Conservation (phyloP, 1,140 invertebrate species). For the Ctenoplectra terminalis region DNA sequence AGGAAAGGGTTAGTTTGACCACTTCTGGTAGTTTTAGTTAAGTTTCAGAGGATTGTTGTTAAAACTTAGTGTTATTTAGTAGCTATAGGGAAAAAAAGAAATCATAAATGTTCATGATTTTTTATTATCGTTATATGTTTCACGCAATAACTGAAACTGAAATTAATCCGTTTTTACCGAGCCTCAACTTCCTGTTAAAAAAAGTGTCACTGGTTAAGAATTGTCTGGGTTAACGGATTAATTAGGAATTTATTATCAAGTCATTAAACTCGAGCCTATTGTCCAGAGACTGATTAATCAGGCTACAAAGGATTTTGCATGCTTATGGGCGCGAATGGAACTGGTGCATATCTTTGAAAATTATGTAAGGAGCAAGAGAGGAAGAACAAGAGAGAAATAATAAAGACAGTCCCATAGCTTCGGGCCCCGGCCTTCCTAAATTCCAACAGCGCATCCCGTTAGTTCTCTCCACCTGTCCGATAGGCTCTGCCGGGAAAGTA, state of each 20-base stretch:
- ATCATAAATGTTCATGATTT: no score
- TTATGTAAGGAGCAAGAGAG: constrained; percentile 9
- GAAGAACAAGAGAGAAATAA: constrained; percentile 15
- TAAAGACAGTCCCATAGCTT: constrained; percentile 47
- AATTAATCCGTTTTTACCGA: no score
- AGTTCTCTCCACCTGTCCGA: constrained; percentile 67
- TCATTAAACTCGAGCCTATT: background rate
- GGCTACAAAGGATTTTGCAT: background rate
- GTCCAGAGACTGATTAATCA: background rate
- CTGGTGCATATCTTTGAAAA: constrained; percentile 8
- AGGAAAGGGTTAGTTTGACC: no score
- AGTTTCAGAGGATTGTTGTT: no score
- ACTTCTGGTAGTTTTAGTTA: no score
- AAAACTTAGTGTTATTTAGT: no score
- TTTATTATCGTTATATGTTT: no score
- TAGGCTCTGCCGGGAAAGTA: constrained; percentile 46
- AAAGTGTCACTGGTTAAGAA: no score
- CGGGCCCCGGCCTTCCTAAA: constrained; percentile 69
- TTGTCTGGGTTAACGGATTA: no score
- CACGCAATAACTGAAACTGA: no score
- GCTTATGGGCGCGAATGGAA: background rate
- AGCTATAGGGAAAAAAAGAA: no score
- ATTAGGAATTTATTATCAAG: background rate
- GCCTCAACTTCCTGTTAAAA: no score
- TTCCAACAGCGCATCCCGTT: constrained; percentile 73